Conservation (phyloP, 2,113 vertebrate species). For the Leiothrix lutea region DNA sequence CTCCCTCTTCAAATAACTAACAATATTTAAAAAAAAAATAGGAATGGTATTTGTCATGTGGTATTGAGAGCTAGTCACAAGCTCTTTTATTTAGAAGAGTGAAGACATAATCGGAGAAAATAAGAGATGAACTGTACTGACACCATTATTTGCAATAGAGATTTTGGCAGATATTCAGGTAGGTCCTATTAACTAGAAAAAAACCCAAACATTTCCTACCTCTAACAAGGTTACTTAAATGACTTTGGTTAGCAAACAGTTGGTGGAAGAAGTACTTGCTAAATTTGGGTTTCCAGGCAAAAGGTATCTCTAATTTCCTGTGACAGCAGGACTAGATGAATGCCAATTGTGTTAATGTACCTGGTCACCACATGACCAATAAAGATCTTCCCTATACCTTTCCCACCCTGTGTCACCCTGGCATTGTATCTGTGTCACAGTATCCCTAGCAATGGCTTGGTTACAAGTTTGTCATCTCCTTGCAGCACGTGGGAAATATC, state of each 20-base stretch:
- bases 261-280: background rate
- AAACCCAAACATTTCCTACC: background rate
- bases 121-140: background rate
- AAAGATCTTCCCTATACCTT: background rate
- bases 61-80: background rate
- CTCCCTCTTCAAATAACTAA: background rate
- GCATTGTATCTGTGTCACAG: background rate
- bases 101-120: background rate
- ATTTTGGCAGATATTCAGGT: background rate
- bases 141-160: background rate
- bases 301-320: background rate
- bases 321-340: background rate
- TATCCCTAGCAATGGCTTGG: background rate
- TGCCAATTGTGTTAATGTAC: background rate
- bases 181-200: background rate
- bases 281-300: background rate
- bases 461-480: background rate
- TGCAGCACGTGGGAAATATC: background rate
- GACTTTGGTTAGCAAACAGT: background rate
- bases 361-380: background rate
- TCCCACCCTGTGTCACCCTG: accelerated
- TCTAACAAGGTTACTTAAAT: background rate
- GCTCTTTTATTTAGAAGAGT: background rate
- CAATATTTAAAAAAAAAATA: background rate
- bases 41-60: background rate